Conservation (phyloP, 92 coral and sea anemone species). For the Epizoanthus rinbou region DNA sequence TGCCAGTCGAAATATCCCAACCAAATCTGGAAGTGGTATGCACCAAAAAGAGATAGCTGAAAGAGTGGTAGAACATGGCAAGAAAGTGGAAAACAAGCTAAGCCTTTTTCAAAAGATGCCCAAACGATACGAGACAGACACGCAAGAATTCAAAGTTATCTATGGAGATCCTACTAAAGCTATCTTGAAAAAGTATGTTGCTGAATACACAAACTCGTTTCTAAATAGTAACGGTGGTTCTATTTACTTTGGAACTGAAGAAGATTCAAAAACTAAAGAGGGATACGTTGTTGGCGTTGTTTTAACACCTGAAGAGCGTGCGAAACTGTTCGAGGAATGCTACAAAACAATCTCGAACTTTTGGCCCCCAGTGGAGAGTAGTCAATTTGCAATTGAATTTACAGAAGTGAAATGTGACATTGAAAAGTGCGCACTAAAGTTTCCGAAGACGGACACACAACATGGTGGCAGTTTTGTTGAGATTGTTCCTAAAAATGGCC, state of each 20-base stretch:
- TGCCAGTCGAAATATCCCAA: slow-evolving; percentile 63
- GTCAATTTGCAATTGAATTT: slow-evolving; percentile 62
- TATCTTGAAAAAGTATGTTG: slow-evolving; percentile 58
- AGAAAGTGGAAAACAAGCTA: slow-evolving; percentile 14
- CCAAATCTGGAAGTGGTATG: slow-evolving; percentile 35
- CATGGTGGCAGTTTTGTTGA: slow-evolving; percentile 21
- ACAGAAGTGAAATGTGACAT: slow-evolving; percentile 45
- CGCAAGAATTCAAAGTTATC: slow-evolving; percentile 68
- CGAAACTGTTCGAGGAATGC: slow-evolving; percentile 42
- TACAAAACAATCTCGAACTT: slow-evolving; percentile 55
- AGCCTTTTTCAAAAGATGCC: slow-evolving; percentile 48
- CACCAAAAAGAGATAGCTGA: slow-evolving; percentile 33
- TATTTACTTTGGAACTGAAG: slow-evolving; percentile 69
- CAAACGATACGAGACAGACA: slow-evolving; percentile 58
- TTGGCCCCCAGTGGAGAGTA: slow-evolving; percentile 75
- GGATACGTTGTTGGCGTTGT: slow-evolving; percentile 69
- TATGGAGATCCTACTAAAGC: slow-evolving; percentile 59
- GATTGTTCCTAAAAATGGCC: background rate
- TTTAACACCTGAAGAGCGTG: slow-evolving; percentile 50
- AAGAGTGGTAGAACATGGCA: background rate
- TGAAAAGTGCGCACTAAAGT: slow-evolving; percentile 42
- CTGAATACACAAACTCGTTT: slow-evolving; percentile 68
- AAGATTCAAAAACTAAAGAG: slow-evolving; percentile 48
- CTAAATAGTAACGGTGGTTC: slow-evolving; percentile 68
- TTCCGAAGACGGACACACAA: slow-evolving; percentile 52